These are phyloP conservation scores for Phaonia tiefii DNA, from an alignment of 2,888 invertebrate species.

Conservation along the genomic window DNA sequence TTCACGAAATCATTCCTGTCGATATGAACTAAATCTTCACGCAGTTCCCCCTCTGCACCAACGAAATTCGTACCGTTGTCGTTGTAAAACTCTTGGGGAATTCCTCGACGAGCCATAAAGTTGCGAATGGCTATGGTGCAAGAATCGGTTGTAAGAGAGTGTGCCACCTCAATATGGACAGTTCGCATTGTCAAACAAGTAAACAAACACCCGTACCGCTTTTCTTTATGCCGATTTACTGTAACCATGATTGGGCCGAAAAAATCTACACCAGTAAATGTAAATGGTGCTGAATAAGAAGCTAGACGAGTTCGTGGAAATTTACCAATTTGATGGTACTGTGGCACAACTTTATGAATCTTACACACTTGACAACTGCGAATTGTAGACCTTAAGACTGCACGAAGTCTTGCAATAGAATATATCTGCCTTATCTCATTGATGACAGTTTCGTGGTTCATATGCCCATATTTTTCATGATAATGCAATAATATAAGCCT, in stretches of 20 bases:
- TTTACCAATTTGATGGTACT: conserved; percentile 44
- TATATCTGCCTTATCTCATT: conserved; percentile 42
- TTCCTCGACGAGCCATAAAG: conserved; percentile 54
- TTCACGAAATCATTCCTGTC: conserved; percentile 4
- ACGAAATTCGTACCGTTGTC: conserved; percentile 49
- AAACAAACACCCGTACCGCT: conserved; percentile 53
- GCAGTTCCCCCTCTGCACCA: conserved; percentile 50
- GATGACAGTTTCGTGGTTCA: conserved; percentile 40
- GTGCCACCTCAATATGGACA: conserved; percentile 59
- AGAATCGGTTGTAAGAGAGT: conserved; percentile 18
- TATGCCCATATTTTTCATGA: conserved; percentile 14
- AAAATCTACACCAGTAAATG: conserved; percentile 52
- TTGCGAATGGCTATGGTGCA: conserved; percentile 34
- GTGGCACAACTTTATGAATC: conserved; percentile 41
- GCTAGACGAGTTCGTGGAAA: conserved; percentile 33
- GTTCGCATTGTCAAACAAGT: conserved; percentile 66
- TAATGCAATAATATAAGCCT: conserved; percentile 8
- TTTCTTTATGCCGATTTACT: conserved; percentile 37
- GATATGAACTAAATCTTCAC: conserved; percentile 21
- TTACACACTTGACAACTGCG: conserved; percentile 55
- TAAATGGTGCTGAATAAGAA: conserved; percentile 46
- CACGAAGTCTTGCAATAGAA: conserved; percentile 43
- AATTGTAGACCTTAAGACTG: conserved; percentile 40
- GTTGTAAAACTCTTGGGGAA: conserved; percentile 49
- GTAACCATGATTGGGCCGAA: conserved; percentile 48